A percentile compares a stretch with the other conserved stretches of the same genome.
phyloP scores from a whole-genome alignment of 2,113 vertebrate species.

The Boulengeromyrus knoepffleri region DNA sequence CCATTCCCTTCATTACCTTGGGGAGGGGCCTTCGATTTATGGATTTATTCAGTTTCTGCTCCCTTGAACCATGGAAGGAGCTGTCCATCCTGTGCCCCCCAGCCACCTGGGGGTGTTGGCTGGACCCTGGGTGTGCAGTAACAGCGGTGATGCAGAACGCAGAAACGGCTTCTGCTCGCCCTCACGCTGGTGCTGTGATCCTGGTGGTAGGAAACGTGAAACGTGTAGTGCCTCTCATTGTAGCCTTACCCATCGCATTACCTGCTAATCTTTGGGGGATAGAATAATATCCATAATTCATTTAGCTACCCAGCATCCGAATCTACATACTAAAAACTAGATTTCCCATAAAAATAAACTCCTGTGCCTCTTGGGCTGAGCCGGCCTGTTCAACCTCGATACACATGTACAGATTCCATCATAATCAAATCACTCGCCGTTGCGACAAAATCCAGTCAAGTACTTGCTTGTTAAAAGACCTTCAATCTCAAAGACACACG shows the following conservation, averaged over 20 bases:
- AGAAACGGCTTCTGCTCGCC: background rate
- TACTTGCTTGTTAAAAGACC: background rate
- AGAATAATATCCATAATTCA: background rate
- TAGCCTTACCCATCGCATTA: background rate
- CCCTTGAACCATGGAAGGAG: slow-evolving; percentile 37
- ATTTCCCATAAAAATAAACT: background rate
- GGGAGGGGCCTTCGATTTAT: slow-evolving; percentile 40
- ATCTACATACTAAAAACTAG: background rate
- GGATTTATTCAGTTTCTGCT: slow-evolving; percentile 37
- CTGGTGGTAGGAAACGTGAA: background rate
- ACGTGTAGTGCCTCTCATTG: background rate
- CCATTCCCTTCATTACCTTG: slow-evolving; percentile 61
- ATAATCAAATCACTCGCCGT: background rate
- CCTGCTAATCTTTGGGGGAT: background rate
- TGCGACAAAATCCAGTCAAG: background rate
- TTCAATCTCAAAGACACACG: background rate
- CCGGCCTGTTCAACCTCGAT: background rate
- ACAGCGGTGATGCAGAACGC: slow-evolving; percentile 13
- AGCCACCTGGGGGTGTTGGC: slow-evolving; percentile 11
- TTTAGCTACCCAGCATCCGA: background rate
- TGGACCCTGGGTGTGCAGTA: background rate
- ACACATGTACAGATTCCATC: background rate
- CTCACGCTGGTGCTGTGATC: background rate
- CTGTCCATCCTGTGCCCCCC: slow-evolving; percentile 10
- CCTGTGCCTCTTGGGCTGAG: background rate